Percentiles rank a stretch among this genome's conserved stretches.
phyloP scores from a whole-genome alignment of 2,888 invertebrate species.

The Phrixothrix hirtus region DNA sequence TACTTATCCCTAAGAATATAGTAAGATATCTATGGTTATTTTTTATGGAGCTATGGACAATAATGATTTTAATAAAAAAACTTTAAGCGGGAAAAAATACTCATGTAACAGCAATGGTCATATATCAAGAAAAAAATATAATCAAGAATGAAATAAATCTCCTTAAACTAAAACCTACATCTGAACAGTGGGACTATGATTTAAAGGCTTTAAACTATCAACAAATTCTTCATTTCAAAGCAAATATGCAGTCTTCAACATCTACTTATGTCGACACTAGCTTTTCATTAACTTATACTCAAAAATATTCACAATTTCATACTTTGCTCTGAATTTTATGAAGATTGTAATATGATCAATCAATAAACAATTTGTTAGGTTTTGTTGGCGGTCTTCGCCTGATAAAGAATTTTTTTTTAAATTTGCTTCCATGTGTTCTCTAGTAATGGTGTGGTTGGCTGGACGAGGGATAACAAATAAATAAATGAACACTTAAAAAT shows the following conservation, averaged over 20 bases:
- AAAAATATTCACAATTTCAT: constrained; percentile 28
- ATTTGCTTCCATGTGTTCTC: too few species aligned
- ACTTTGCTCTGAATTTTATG: constrained; percentile 34
- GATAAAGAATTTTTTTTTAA: too few species aligned
- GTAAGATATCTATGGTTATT: constrained; percentile 9
- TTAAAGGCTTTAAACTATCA: constrained; percentile 33
- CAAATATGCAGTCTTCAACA: constrained; percentile 26
- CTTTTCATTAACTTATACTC: constrained; percentile 24
- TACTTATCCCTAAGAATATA: constrained; percentile 16
- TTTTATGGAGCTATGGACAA: constrained; percentile 16
- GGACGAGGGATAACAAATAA: too few species aligned
- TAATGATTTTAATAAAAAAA: too few species aligned
- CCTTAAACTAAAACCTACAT: too few species aligned
- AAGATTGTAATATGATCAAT: constrained; percentile 31
- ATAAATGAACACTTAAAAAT: too few species aligned
- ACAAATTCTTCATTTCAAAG: constrained; percentile 33
- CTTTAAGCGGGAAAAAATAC: constrained; percentile 14
- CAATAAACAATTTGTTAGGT: too few species aligned
- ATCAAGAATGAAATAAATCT: constrained; percentile 23
- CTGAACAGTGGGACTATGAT: constrained; percentile 25
- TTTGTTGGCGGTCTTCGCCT: too few species aligned
- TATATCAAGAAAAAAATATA: constrained; percentile 15
- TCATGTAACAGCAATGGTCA: constrained; percentile 22
- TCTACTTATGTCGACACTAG: constrained; percentile 19
- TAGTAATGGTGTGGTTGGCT: too few species aligned